Base-by-base conservation (phyloP, 1,140 invertebrate genomes). In the Papilio polytes region DNA sequence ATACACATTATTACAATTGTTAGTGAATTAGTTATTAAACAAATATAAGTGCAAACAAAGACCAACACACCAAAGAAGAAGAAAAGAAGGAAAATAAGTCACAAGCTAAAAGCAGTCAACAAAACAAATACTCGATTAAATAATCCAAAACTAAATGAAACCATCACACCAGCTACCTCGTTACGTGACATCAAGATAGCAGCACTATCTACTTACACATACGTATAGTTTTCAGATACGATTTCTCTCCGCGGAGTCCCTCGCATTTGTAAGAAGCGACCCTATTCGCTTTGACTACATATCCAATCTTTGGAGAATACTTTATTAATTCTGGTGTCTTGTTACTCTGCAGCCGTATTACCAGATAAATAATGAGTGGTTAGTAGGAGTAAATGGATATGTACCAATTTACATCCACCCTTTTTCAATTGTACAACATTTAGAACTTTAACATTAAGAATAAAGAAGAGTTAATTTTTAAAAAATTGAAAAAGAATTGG, bases 81-180 rank as follows among this genome's bases (percentile, higher is more conserved):
- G 82, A 87, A 87, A 84, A 86, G 74, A 87, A 81, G 85, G 83
- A 86, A 82, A 83, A 80, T 82, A 88, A 86, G 87, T 88, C 85
- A 82, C 82, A 90, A 94, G 89, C 90, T 66, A 81, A 70, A 88
- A 89, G 88, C 87, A 63, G 78, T 70, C 70, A 85, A 86, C 85
- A 86, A 74, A 85, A 84, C 85, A 83, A 82, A 84, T 83, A 82
- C 36, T 66, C 31, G 56, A 78, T 83, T 87, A 82, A 82, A 80
- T 80, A 77, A 15, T 84, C 80, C 73, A 87, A 87, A 83, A 88
- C 81, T 89, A 80, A 89, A 89, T 91, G 88, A 91, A 91, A 92
- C 91, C 91, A 91, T 89, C 87, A 94, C 91, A 94, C 92, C 92
- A 91, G 89, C 91, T 92, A 94, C 91, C 91, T 92, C 85, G 86